Evolutionary conservation across 2,113 vertebrate species (phyloP).

Genomic region (Protobothrops mucrosquamatus): DNA sequence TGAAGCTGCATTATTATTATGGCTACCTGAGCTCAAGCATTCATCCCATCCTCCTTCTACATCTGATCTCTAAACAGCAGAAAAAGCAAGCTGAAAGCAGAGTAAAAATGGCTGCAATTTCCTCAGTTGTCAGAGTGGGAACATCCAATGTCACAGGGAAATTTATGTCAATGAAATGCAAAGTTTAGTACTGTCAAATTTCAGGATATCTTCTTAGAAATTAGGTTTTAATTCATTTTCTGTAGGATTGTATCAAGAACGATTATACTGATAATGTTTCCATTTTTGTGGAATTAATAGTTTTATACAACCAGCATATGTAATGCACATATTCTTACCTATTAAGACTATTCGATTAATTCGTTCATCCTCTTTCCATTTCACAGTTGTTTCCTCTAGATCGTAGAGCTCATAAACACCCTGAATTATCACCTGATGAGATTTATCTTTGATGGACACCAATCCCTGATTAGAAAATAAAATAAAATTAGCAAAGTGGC

Average conservation of each 20-base stretch:
- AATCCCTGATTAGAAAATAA: slow-evolving; percentile 80
- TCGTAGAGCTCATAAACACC: slow-evolving; percentile 94
- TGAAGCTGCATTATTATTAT: too few relatives aligned
- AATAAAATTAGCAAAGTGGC: slow-evolving; percentile 43
- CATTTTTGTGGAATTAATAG: background rate
- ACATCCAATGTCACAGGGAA: background rate
- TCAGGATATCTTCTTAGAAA: background rate
- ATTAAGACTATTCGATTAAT: slow-evolving; percentile 88
- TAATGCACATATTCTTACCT: slow-evolving; percentile 67
- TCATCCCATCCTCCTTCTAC: too few relatives aligned
- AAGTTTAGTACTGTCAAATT: background rate
- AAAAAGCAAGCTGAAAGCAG: too few relatives aligned
- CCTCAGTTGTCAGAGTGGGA: too few relatives aligned
- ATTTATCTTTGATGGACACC: slow-evolving; percentile 82
- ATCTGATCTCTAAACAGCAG: too few relatives aligned
- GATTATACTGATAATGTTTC: background rate
- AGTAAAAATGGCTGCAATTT: too few relatives aligned
- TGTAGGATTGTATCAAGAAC: background rate
- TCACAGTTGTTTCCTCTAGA: slow-evolving; percentile 86
- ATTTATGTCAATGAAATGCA: background rate
- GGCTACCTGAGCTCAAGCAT: too few relatives aligned
- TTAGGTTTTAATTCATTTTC: background rate
- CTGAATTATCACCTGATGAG: slow-evolving; percentile 88
- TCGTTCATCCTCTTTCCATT: slow-evolving; percentile 77
- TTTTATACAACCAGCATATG: background rate